Evolutionary conservation across 2,797 vertebrate genomes (phyloP).

Genomic region (Liasis olivaceus): DNA sequence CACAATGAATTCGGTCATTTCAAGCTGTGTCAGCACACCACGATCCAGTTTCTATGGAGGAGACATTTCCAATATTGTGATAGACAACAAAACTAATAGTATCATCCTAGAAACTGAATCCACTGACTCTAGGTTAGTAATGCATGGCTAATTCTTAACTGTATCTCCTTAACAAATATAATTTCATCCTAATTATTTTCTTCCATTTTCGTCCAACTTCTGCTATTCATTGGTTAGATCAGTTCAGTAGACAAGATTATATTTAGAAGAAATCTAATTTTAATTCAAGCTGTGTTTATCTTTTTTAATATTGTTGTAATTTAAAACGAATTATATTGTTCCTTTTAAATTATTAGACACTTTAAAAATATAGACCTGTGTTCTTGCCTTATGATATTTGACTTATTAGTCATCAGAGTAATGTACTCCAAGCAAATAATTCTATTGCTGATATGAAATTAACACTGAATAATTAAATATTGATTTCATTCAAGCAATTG

Average conservation of each 20-base stretch:
- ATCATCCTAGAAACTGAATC: constrained; percentile 84
- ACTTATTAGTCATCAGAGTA: neutral
- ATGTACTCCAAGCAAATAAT: constrained; percentile 8
- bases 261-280: neutral
- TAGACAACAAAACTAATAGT: constrained; percentile 91
- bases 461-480: neutral
- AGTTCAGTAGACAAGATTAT: neutral
- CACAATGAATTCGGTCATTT: constrained; percentile 87
- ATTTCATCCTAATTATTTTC: fast-evolving
- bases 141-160: neutral
- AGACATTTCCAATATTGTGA: constrained; percentile 79
- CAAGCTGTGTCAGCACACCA: constrained; percentile 91
- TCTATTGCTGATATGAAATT: neutral
- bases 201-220: neutral
- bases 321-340: neutral
- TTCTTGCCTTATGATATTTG: constrained; percentile 2
- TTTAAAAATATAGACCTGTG: neutral
- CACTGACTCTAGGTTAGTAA: constrained; percentile 81
- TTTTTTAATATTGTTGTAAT: neutral
- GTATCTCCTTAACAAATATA: neutral
- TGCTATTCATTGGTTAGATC: neutral
- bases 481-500: neutral
- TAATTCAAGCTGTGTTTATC: neutral
- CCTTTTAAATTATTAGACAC: neutral
- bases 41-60: constrained; percentile 90